Conservation (phyloP, 1,140 invertebrate genomes). For the Ganaspis sp. region DNA sequence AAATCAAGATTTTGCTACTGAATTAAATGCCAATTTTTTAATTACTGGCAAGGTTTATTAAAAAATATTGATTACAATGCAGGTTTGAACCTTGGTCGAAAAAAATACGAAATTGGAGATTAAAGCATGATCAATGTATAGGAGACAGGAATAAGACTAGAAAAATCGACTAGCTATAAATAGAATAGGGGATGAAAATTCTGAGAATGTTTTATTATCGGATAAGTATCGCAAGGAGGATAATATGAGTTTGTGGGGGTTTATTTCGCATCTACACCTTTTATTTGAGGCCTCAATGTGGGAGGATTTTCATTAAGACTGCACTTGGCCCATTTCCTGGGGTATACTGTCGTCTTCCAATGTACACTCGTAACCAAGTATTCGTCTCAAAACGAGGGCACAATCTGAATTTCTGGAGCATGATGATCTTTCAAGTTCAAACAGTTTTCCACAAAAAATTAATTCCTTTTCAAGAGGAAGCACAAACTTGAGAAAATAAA, state of each 20-base stretch:
- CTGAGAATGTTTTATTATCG: constrained; percentile 22
- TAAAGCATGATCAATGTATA: not conserved
- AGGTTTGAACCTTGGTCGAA: not conserved
- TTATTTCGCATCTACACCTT: constrained; percentile 19
- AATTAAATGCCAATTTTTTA: too few relatives aligned
- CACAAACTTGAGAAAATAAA: too few relatives aligned
- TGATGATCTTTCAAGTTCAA: constrained; percentile 14
- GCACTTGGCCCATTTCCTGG: constrained; percentile 37
- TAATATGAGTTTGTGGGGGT: not conserved
- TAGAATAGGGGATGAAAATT: not conserved
- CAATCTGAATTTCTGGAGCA: constrained; percentile 16
- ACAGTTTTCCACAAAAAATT: not conserved
- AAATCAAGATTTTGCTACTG: too few relatives aligned
- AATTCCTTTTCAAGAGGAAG: not conserved
- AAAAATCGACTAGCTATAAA: not conserved
- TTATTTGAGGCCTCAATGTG: constrained; percentile 4
- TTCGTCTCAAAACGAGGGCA: constrained; percentile 5
- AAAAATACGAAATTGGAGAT: not conserved
- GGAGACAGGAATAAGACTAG: not conserved
- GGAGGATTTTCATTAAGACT: constrained; percentile 38
- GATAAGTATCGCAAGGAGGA: not conserved
- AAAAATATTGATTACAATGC: too few relatives aligned
- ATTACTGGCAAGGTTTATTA: too few relatives aligned
- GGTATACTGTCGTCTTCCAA: not conserved
- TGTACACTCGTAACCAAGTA: not conserved